Evolutionary conservation across 2,113 vertebrate species (phyloP).

Genomic region (Empidonax traillii): DNA sequence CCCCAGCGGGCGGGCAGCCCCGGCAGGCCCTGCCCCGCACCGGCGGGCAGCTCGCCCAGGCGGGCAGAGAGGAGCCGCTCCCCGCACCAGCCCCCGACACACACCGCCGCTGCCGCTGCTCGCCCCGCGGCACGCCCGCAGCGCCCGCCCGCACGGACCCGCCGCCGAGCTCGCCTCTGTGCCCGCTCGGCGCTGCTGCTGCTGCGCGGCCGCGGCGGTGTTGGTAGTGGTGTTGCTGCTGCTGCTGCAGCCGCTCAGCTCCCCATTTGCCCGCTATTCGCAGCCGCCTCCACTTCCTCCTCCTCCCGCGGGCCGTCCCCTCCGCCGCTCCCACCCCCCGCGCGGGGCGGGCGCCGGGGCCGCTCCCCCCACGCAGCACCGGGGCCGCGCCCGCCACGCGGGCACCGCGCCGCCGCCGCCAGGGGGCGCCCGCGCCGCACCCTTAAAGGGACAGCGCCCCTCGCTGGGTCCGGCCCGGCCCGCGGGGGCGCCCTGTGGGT

Average conservation of each 20-base stretch:
- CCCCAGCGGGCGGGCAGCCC: not conserved
- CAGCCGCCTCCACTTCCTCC: conserved; percentile 31
- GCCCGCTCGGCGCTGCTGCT: not conserved
- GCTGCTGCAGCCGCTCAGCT: not conserved
- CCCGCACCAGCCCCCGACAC: not conserved
- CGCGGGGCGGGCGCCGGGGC: not conserved
- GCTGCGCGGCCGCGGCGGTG: not conserved
- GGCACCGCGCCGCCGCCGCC: not conserved
- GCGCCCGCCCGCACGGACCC: not conserved
- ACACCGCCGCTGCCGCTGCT: not conserved
- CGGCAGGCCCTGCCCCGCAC: conserved; percentile 4
- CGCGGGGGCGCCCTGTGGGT: not conserved
- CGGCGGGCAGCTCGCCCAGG: not conserved
- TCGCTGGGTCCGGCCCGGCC: no score
- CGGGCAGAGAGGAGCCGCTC: not conserved
- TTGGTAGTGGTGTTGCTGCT: not conserved
- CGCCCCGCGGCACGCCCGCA: not conserved
- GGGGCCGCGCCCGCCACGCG: no score
- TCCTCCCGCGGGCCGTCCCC: not conserved
- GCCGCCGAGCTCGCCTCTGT: not conserved
- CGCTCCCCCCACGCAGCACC: no score
- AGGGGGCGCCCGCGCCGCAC: not conserved
- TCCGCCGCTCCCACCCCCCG: not conserved
- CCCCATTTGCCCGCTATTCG: conserved; percentile 40
- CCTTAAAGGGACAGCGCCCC: not conserved